Conservation (phyloP, 2,797 vertebrate species). For the Crypturellus tataupa region DNA sequence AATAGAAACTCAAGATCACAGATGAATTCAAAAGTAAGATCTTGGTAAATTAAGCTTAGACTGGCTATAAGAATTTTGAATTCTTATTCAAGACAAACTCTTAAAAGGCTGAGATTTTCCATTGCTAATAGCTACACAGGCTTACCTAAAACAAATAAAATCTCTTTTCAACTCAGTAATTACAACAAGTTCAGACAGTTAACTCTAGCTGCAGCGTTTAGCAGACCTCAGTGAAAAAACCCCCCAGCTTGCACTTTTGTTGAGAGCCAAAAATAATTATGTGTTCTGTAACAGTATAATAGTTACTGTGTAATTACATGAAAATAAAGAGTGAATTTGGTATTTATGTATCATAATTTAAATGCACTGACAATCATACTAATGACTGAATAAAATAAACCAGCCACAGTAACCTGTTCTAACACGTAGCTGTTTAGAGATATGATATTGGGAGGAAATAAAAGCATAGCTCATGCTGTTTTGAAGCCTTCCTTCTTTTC, state of each 20-base stretch:
- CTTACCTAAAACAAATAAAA: neutral
- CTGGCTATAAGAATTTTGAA: neutral
- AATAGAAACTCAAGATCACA: neutral
- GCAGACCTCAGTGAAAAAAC: neutral
- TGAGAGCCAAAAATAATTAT: neutral
- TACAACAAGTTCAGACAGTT: neutral
- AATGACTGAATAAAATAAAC: constrained; percentile 2
- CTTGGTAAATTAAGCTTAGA: neutral
- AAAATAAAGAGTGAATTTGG: neutral
- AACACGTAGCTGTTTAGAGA: neutral
- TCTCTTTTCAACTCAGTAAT: neutral
- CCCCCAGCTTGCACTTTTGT: neutral
- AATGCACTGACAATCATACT: neutral
- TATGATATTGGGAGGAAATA: neutral
- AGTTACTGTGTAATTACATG: neutral
- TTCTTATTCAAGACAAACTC: neutral
- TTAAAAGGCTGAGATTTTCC: neutral
- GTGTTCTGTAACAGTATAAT: constrained; percentile 2
- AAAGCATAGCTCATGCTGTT: neutral
- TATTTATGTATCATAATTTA: constrained; percentile 22
- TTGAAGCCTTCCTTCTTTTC: neutral
- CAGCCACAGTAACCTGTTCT: neutral
- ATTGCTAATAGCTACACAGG: accelerated
- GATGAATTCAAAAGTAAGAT: neutral
- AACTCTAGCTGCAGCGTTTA: neutral